phyloP scores from a whole-genome alignment of 2,888 invertebrate genomes.

The Nephrotoma appendiculata region DNA sequence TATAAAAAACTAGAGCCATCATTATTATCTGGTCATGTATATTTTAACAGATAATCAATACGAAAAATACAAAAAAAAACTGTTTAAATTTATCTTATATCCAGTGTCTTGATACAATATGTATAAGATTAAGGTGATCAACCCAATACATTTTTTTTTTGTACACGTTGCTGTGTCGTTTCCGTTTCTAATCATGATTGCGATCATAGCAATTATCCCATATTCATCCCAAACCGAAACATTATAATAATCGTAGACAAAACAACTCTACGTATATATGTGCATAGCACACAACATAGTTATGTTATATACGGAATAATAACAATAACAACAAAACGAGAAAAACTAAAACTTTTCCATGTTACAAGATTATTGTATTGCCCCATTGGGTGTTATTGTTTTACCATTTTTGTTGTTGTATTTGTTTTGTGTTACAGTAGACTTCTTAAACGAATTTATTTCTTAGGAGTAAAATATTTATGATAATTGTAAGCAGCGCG shows the following conservation, averaged over 20 bases:
- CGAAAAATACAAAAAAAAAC: no score
- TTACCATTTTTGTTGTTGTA: neutral
- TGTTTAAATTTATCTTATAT: no score
- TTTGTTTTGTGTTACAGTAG: neutral
- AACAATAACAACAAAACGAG: neutral
- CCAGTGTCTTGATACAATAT: neutral
- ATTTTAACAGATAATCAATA: no score
- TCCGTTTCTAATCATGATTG: neutral
- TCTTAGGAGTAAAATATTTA: neutral
- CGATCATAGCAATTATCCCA: neutral
- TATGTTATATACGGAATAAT: neutral
- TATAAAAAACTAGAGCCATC: no score
- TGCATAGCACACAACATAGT: neutral
- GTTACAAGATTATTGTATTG: neutral
- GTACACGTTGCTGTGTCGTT: neutral
- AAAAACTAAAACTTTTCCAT: neutral
- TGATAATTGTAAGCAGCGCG: neutral
- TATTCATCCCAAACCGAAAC: neutral
- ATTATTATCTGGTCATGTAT: no score
- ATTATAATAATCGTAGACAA: neutral
- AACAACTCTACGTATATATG: neutral
- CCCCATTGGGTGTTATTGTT: neutral
- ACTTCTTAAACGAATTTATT: neutral
- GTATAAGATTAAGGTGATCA: neutral
- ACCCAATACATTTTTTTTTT: neutral